Base-by-base conservation (phyloP, 1,140 invertebrate genomes). In the Theocolax elegans region DNA sequence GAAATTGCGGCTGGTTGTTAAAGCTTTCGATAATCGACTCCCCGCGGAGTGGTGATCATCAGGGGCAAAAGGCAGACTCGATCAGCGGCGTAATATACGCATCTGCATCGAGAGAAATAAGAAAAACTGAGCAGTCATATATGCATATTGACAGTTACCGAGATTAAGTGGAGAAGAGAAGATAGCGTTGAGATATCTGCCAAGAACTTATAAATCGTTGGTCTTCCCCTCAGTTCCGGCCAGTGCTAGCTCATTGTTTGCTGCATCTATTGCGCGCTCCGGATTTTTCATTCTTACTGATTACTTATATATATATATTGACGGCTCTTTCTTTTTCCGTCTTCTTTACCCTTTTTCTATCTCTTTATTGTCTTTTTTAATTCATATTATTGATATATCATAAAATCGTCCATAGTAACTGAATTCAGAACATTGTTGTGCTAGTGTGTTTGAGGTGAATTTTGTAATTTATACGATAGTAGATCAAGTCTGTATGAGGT, bases 171-270 rank as follows among this genome's bases (percentile, higher is more conserved):
- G 23, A 51, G 23, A 51, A 17, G 23, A 25, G 23, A n/a, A 54
- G 27, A 29, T 27, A 54, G 13, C 19, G 9, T 15, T 10, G 10
- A 19, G 53, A 58, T 66, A 54, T 23, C 53, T 10, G 2, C 27
- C 29, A 19, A 10, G 53, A 67, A 40, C 42, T 67, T 67, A 67
- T 67, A 67, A 67, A 67, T 67, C 66, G 66, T 31, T n/a, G 3
- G 15, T 9, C 4, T 31, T 49, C 54, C 21, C 56, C 29, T 46
- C 21, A 44, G n/a, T 17, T 67, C 15, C 10, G 23, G 29, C 13
- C 66, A 67, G n/a, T 59, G 8, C 17, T 23, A 42, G 35, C 38
- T 59, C 35, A 2, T 27, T 13, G 27, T 8, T 56, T 29, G n/a
- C 8, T 54, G 3, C 42, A 9, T 6, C 42, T 44, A 9, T 12